These are phyloP conservation scores for Arrhopalites spinosus DNA, from an alignment of 2,888 invertebrate genomes.

Conservation along the genomic window DNA sequence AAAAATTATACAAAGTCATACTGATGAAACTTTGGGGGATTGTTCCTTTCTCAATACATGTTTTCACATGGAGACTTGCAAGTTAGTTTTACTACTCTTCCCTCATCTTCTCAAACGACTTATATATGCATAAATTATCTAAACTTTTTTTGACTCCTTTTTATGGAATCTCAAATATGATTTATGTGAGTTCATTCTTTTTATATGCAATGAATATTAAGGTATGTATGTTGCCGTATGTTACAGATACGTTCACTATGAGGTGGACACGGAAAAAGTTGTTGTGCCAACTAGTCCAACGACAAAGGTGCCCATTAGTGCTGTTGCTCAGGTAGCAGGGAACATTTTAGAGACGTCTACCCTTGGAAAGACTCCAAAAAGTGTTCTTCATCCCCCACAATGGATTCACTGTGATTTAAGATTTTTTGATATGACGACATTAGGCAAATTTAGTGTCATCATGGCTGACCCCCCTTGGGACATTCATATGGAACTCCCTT, in stretches of 20 bases:
- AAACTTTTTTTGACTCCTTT: no score
- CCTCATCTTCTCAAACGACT: no score
- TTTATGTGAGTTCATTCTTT: neutral
- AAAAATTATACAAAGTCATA: conserved; percentile 94
- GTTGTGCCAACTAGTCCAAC: conserved; percentile 33
- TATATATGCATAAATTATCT: neutral
- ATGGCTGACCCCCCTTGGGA: conserved; percentile 99
- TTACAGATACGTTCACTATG: conserved; percentile 90
- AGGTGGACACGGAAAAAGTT: conserved; percentile 75
- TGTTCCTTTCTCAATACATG: conserved; percentile 98
- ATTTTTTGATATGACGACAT: conserved; percentile 84
- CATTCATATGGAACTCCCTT: conserved; percentile 96
- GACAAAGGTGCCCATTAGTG: conserved; percentile 18
- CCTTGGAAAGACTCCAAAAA: conserved; percentile 58
- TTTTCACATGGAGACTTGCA: conserved; percentile 99
- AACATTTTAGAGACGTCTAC: neutral
- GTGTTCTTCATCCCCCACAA: conserved; percentile 84
- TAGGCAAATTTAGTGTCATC: conserved; percentile 90
- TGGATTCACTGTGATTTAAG: conserved; percentile 98
- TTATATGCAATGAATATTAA: neutral
- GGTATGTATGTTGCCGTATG: conserved; percentile 43
- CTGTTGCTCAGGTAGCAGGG: conserved; percentile 9
- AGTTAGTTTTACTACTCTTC: conserved; percentile 63
- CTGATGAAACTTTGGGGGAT: conserved; percentile 92
- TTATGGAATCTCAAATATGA: no score